These are phyloP conservation scores for Limenitis arthemis DNA, from an alignment of 2,888 invertebrate species.

Conservation along the genomic window DNA sequence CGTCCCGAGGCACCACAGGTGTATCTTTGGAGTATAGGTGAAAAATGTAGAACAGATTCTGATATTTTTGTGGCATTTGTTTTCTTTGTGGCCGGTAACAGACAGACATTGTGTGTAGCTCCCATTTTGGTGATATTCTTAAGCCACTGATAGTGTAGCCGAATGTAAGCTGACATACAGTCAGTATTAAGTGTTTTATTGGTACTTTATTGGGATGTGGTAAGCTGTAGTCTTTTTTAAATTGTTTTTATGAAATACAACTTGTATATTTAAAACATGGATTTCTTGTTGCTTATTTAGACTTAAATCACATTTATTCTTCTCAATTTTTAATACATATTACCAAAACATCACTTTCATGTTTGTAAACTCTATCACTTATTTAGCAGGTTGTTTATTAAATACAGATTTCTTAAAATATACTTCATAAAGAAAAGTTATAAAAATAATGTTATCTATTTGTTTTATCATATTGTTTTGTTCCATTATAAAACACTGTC, in stretches of 20 bases:
- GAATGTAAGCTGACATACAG: conserved; percentile 32
- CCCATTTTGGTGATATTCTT: conserved; percentile 53
- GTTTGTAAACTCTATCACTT: conserved; percentile 40
- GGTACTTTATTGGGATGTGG: conserved; percentile 42
- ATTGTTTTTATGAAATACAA: conserved; percentile 42
- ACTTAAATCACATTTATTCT: conserved; percentile 36
- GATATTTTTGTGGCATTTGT: conserved; percentile 65
- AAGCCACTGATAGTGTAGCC: conserved; percentile 26
- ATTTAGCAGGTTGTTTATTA: conserved; percentile 30
- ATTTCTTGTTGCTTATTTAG: conserved; percentile 43
- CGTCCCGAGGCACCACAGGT: conserved; percentile 43
- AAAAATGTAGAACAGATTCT: conserved; percentile 59
- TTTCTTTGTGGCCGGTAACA: conserved; percentile 65
- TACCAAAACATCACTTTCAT: conserved; percentile 41
- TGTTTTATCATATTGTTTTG: conserved; percentile 1
- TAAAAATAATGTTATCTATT: neutral
- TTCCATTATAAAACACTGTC: neutral
- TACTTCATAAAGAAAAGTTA: conserved; percentile 10
- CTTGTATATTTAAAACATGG: conserved; percentile 24
- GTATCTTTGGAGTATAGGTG: conserved; percentile 47
- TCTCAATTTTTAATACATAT: conserved; percentile 39
- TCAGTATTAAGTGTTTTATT: conserved; percentile 35
- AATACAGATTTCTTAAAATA: too few species aligned
- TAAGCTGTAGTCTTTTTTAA: conserved; percentile 47
- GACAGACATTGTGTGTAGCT: conserved; percentile 31